Conservation (phyloP, 2,113 vertebrate genomes). For the Grus americana region DNA sequence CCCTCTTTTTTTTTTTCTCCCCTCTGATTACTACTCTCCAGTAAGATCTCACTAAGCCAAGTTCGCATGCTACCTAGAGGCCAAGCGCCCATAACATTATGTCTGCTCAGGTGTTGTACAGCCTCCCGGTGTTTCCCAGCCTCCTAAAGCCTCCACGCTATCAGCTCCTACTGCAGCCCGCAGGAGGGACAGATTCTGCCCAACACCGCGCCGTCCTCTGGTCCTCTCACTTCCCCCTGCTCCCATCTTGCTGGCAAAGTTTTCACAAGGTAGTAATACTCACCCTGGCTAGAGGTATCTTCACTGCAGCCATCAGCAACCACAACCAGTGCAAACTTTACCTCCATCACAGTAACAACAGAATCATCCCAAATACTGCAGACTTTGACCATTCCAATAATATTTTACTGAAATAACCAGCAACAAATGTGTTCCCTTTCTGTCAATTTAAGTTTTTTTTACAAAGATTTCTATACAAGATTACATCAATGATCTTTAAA, state of each 20-base stretch:
- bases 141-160: accelerated
- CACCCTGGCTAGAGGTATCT: not conserved
- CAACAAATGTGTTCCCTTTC: not conserved
- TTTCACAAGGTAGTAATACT: not conserved
- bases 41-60: not conserved
- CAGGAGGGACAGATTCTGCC: not conserved
- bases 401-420: not conserved
- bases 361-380: not conserved
- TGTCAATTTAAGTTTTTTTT: not conserved
- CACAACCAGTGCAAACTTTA: not conserved
- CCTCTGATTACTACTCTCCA: not conserved
- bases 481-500: not conserved
- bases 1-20: not conserved
- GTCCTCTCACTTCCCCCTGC: not conserved
- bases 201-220: not conserved
- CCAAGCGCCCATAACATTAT: not conserved
- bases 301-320: not conserved
- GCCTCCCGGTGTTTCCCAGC: not conserved
- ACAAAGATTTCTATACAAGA: not conserved
- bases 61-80: not conserved
- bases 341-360: not conserved
- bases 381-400: not conserved
- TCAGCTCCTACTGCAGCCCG: not conserved
- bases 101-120: not conserved
- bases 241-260: not conserved